Percentiles rank a stretch among this genome's conserved stretches.
Evolutionary conservation across 2,113 vertebrate genomes (phyloP).

Genomic region (Eleginops maclovinus): DNA sequence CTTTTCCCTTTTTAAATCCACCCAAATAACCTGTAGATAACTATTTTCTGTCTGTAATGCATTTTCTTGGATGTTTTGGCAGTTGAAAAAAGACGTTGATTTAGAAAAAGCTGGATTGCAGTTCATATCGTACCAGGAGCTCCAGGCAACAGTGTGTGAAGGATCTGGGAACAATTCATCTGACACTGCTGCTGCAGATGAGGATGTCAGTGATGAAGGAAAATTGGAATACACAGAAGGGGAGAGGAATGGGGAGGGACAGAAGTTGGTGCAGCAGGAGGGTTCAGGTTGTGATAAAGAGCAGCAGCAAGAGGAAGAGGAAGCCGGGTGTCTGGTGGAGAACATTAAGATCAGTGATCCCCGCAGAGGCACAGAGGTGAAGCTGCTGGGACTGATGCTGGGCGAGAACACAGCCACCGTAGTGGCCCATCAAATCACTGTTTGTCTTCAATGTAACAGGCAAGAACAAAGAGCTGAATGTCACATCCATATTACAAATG

Average conservation of each 20-base stretch:
- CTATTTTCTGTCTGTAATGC: background rate
- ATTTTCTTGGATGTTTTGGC: background rate
- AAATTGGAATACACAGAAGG: constrained; percentile 17
- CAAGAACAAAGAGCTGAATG: constrained; percentile 26
- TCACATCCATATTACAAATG: background rate
- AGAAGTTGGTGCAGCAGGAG: constrained; percentile 26
- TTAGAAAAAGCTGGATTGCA: constrained; percentile 84
- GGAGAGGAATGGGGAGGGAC: constrained; percentile 23
- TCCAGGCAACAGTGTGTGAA: constrained; percentile 74
- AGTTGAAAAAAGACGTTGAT: constrained; percentile 87
- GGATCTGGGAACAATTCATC: constrained; percentile 6
- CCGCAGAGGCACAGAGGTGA: constrained; percentile 85
- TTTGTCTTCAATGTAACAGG: constrained; percentile 86
- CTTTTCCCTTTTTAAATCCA: background rate
- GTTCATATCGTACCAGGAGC: constrained; percentile 86
- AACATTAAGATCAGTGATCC: constrained; percentile 78
- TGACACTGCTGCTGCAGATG: background rate
- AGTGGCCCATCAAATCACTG: constrained; percentile 73
- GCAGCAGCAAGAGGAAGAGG: constrained; percentile 42
- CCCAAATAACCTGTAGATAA: background rate
- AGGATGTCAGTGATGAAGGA: constrained; percentile 8
- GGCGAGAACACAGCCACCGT: constrained; percentile 85
- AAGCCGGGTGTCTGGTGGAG: constrained; percentile 67
- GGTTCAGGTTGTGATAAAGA: constrained; percentile 26
- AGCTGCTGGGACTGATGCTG: constrained; percentile 82